Base-by-base conservation (phyloP, 2,888 invertebrate species). In the Synergus itoensis region DNA sequence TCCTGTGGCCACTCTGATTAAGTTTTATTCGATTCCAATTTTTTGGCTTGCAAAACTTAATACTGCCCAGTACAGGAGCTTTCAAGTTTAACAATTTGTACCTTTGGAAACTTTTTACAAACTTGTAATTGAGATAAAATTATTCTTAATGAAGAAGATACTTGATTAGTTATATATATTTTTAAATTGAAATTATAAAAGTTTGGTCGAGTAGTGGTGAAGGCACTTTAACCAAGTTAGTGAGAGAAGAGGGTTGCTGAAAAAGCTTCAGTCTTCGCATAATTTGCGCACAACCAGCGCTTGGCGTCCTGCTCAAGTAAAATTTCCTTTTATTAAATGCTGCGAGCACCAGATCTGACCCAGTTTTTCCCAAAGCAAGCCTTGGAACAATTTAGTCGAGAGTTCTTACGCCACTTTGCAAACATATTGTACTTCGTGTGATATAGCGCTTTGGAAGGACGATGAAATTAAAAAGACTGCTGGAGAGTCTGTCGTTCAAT, bases 311-410 rank as follows among this genome's bases (percentile, higher is more conserved):
- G 73, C 48, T 48, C 36, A 4, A 53, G 53, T 16, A 53, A 73
- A 73, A 73, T 73, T 73, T 40, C 53, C 73, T 53, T 73, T 73
- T 53, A 73, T 73, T 73, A 73, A 73, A 73, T 73, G 73, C 53
- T 36, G 53, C 36, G 53, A 73, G 36, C 73, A 53, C 9, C 73
- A 73, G 73, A 73, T 73, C 28, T 73, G 73, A 73, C 73, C 73
- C 73, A 73, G 53, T 73, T 73, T 73, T 73, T 73, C 36, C 73
- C 73, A 73, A 73, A 73, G 73, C 53, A 73, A 73, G 36, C 73
- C 73, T 73, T 73, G 73, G n/a, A 73, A 73, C 53, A 73, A 73
- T 73, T 53, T 73, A 53, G 53, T 73, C 45, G 53, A 53, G 73
- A 73, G 73, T 73, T 73, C 53, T 73, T 73, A 53, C 53, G 73